Evolutionary conservation across 1,140 invertebrate genomes (phyloP), one percentile per base, ranked within the genome.

Genomic region (Conus ventricosus): DNA sequence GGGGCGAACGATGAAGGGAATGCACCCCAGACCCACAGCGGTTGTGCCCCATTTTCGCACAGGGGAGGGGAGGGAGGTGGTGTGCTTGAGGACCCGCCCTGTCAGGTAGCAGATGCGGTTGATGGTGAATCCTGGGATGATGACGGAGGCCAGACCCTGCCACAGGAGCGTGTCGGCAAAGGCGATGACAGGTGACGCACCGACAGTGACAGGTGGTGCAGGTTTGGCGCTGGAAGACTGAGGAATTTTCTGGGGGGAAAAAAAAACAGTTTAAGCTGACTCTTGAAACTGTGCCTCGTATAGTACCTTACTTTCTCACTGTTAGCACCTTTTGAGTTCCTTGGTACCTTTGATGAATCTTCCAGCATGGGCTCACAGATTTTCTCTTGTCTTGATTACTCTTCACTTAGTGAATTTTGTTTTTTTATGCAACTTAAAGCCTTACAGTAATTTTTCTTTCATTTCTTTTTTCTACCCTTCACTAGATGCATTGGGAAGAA

Each of bases 141-240:
- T 96, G 4, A 99, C 97, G 6, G 98, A 99, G 11, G 98, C 99
- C 84, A 99, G 96, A 83, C 97, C 97, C 95, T 99, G 98, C 99
- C 98, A 99, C 5, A 98, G 92, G 15, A 99, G 95, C 0, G 98
- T 98, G 95, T 99, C 98, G 0, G 96, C 96, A 8, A 97, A 97
- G 60, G 97, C 96, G n/a, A 92, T 92, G 1, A 86, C 87, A 10
- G 95, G 90, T 13, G 82, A 84, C 5, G 55, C n/a, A 0, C 53
- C 67, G 60, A 97, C 96, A n/a, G 92, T 92, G 0, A 86, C 87
- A 8, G 95, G 90, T 39, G 81, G 71, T 4, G 11, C 51, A 11
- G 39, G 7, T 23, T 76, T 55, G 63, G 63, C 20, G n/a, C 25
- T 82, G 7, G 20, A 23, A 54, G 39, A 0, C 8, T 13, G 51